Conservation (phyloP, 2,888 invertebrate species). For the Tridacna gigas region DNA sequence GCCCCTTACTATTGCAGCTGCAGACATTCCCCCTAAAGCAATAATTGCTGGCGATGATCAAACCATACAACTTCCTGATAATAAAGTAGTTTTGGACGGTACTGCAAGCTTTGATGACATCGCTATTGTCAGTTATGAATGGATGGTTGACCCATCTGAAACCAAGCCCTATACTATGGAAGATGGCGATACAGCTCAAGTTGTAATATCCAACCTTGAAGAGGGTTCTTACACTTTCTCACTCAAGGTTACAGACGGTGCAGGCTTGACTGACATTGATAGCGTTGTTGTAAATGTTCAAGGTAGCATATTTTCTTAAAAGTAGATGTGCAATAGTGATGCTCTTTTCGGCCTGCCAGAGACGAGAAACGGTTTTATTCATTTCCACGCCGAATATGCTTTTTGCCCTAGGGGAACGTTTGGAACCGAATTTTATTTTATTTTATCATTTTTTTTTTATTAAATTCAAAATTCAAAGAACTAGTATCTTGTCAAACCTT, state of each 20-base stretch:
- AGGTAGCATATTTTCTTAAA: conserved; percentile 35
- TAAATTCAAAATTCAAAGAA: no score
- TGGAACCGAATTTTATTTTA: no score
- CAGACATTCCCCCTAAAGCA: conserved; percentile 46
- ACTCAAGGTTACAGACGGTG: conserved; percentile 48
- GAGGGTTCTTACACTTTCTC: conserved; percentile 37
- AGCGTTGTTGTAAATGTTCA: conserved; percentile 41
- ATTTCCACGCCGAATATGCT: no score
- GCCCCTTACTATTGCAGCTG: conserved; percentile 24
- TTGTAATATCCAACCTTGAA: conserved; percentile 17
- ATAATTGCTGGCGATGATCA: conserved; percentile 50
- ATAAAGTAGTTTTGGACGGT: conserved; percentile 37
- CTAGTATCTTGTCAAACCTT: no score
- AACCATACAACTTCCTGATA: conserved; percentile 24
- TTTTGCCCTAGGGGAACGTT: no score
- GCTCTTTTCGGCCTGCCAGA: no score
- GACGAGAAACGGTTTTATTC: no score
- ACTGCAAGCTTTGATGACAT: conserved; percentile 36
- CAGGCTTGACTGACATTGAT: conserved; percentile 45
- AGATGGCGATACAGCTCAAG: neutral
- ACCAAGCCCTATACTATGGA: conserved; percentile 1
- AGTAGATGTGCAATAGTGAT: no score
- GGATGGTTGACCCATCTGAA: conserved; percentile 26
- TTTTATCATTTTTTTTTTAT: no score
- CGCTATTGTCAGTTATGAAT: conserved; percentile 43